Conservation (phyloP, 30 jellyfish, hydroid and myxozoan species). For the Hydra vulgaris region DNA sequence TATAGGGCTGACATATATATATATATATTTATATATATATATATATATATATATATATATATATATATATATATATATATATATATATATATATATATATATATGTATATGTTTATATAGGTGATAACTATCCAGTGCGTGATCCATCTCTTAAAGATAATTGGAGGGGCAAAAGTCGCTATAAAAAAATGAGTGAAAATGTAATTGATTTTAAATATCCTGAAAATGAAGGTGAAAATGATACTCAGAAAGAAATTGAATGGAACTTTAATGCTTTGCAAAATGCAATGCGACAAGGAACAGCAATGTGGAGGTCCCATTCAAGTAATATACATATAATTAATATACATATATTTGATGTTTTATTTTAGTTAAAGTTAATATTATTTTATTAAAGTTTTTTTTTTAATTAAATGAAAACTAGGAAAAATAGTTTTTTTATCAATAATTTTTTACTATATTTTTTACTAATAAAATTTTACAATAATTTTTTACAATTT, state of each 20-base stretch:
- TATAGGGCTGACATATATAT: too few species aligned
- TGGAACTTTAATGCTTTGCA: constrained; percentile 43
- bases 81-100: too few species aligned
- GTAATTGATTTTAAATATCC: constrained; percentile 27
- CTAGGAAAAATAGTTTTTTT: too few species aligned
- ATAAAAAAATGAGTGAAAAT: constrained; percentile 27
- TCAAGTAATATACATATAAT: constrained; percentile 20
- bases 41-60: too few species aligned
- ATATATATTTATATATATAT: too few species aligned
- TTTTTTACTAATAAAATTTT: too few species aligned
- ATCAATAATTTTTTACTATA: too few species aligned
- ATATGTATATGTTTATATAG: background rate
- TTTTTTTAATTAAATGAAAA: too few species aligned
- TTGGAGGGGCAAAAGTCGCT: constrained; percentile 82
- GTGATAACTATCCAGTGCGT: constrained; percentile 63
- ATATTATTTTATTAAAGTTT: too few species aligned
- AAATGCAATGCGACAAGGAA: constrained; percentile 67
- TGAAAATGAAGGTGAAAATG: constrained; percentile 24
- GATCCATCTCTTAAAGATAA: constrained; percentile 48
- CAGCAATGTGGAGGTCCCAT: constrained; percentile 81
- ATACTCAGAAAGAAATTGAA: constrained; percentile 16
- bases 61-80: too few species aligned
- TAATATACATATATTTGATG: background rate
- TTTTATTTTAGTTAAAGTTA: too few species aligned
- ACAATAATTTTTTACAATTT: too few species aligned